Conservation (phyloP, 2,888 invertebrate genomes). For the Agrotis clavis region DNA sequence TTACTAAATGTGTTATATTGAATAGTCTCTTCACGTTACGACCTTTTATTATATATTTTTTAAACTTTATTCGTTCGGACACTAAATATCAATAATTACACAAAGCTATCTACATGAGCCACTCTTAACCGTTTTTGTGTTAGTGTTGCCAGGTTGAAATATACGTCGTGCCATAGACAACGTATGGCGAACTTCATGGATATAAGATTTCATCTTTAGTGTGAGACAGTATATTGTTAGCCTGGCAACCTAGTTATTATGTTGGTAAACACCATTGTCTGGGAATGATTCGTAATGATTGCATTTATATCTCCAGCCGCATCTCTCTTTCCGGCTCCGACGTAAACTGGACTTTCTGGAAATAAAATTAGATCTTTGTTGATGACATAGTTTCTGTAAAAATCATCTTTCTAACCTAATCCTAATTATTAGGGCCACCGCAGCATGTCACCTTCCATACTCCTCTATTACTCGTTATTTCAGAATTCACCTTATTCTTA, state of each 20-base stretch:
- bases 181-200: conserved; percentile 54
- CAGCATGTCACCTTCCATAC: no score
- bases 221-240: conserved; percentile 68
- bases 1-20: conserved; percentile 76
- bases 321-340: conserved; percentile 82
- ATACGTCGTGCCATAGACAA: conserved; percentile 61
- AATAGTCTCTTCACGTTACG: conserved; percentile 76
- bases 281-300: conserved; percentile 89
- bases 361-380: conserved; percentile 42
- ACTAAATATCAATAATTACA: conserved; percentile 90
- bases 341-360: conserved; percentile 83
- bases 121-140: conserved; percentile 78
- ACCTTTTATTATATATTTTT: conserved; percentile 77
- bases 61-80: conserved; percentile 81
- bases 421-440: no score
- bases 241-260: conserved; percentile 79
- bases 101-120: conserved; percentile 91
- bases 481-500: no score
- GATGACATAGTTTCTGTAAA: background rate
- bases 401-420: no score
- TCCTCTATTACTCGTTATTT: no score
- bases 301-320: conserved; percentile 82
- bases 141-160: conserved; percentile 73
- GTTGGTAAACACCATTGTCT: conserved; percentile 80
- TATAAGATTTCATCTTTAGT: conserved; percentile 58